A percentile compares a stretch with the other conserved stretches of the same genome.
Conservation (phyloP, 2,113 vertebrate species). For the Elephantulus edwardii region DNA sequence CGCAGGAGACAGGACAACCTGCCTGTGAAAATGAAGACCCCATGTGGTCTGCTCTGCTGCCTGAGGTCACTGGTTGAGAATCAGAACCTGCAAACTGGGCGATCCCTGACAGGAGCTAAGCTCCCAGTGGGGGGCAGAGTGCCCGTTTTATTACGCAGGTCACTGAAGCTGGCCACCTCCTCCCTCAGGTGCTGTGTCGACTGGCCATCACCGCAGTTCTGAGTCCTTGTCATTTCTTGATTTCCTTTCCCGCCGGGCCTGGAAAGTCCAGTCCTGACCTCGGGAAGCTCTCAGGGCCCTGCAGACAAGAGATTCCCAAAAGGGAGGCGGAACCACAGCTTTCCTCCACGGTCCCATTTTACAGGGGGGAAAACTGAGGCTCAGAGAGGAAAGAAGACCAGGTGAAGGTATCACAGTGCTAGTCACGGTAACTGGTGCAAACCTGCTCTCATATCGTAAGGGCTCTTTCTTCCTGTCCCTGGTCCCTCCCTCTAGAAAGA, state of each 20-base stretch:
- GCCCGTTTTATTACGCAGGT: not conserved
- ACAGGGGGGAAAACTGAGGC: not conserved
- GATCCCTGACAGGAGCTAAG: not conserved
- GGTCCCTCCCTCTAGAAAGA: not conserved
- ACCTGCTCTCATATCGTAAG: accelerated
- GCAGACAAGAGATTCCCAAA: not conserved
- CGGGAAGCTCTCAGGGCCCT: no score
- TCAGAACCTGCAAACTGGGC: not conserved
- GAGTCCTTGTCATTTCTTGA: no score
- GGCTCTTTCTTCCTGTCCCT: accelerated
- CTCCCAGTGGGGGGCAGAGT: not conserved
- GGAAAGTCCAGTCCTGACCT: not conserved
- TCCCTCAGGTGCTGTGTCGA: not conserved
- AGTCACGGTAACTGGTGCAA: not conserved
- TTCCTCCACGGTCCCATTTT: not conserved
- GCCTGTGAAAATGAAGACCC: no score
- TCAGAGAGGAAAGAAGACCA: not conserved
- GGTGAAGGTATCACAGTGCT: not conserved
- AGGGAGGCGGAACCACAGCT: not conserved
- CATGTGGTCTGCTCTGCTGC: not conserved
- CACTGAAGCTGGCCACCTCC: not conserved
- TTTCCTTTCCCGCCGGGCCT: not conserved
- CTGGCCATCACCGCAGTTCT: not conserved
- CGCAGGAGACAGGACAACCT: no score
- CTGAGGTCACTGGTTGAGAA: not conserved